Evolutionary conservation across 2,797 vertebrate species (phyloP), one percentile per base, ranked within the genome.

Genomic region (Cyprinella venusta): DNA sequence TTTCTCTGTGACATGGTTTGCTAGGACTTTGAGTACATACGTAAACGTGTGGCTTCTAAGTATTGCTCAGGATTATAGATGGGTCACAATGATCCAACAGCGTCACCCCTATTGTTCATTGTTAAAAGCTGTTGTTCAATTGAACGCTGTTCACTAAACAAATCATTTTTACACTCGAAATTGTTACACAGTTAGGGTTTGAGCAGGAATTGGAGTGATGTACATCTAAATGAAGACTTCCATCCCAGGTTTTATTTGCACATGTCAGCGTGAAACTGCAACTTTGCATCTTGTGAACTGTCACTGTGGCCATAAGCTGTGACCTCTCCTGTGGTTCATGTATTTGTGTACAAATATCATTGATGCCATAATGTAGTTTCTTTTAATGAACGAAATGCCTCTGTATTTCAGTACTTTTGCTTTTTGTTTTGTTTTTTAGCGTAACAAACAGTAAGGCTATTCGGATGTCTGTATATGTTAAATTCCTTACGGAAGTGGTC

Each of bases 401-500:
- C 90, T 87, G 86, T 88, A 70, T 88, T 90, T 65, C 83, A 65
- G 86, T 89, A 54, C 88, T 81, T 68, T 90, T 85, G 88, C 83
- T 88, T 86, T 79, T 30, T 30, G 1, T 30, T 86, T 79, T 88
- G 85, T 87, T 84, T 86, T 63, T 75, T 88, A 81, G 85, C 88
- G 84, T 87, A 71, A 61, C 54, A n/a, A 63, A 63, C 13, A 18
- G 68, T 59, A 52, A 74, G 52, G 56, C 36, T 76, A 21, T 76
- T 76, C 12, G 69, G 38, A 45, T 64, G n/a, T 52, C 26, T 68
- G 50, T 80, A 21, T 54, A 36, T 76, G 63, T 75, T 54, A 75
- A 56, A 75, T 67, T 36, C n/a, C 48, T 80, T 76, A 69, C 87
- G 92, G 90, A 93, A 91, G 90, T 92, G 90, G 89, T 89, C 84